Evolutionary conservation across 2,888 invertebrate genomes (phyloP), one percentile per base, ranked within the genome.

Genomic region (Andricus quercusramuli): DNA sequence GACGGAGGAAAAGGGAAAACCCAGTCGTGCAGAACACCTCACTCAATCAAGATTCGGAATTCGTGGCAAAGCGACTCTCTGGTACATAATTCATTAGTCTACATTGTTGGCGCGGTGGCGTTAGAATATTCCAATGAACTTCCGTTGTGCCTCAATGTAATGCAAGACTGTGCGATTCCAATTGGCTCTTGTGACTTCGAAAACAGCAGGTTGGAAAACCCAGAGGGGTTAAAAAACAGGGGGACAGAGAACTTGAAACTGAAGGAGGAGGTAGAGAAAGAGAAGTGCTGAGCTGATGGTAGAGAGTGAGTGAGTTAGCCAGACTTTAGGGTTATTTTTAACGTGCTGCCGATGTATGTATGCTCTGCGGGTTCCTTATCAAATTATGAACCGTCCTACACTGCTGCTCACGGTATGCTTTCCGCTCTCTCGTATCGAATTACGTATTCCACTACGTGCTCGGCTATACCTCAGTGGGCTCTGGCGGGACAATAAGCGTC

Each of bases 391-490:
- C 81, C 82, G 68, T 76, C 81, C 80, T 78, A 78, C 56, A 37
- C 29, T 13, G 37, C 74, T 74, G 37, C 56, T 74, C 32, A 74
- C 80, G 67, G 66, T 56, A 29, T 29, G 59, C 78, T 79, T 76
- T 79, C 80, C 82, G 79, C 78, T 78, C 78, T 78, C 80, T 78
- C 79, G 82, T 85, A 86, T 87, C 87, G 76, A 86, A 88, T 88
- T 88, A 86, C 87, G 81, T 84, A 86, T 87, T 88, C 85, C 78
- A n/a, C 78, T 66, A 47, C 51, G 80, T 78, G 80, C 80, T 59
- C 64, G 25, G 41, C 65, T 74, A 68, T 62, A 78, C 70, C 65
- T 77, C 66, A 70, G 41, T 77, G 74, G 70, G 78, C 78, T 83
- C 81, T 84, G 82, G 79, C 82, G 82, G 84, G 82, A 84, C 84